These are phyloP conservation scores for Psittacula derbiana DNA, from an alignment of 2,797 vertebrate genomes.

Conservation along the genomic window DNA sequence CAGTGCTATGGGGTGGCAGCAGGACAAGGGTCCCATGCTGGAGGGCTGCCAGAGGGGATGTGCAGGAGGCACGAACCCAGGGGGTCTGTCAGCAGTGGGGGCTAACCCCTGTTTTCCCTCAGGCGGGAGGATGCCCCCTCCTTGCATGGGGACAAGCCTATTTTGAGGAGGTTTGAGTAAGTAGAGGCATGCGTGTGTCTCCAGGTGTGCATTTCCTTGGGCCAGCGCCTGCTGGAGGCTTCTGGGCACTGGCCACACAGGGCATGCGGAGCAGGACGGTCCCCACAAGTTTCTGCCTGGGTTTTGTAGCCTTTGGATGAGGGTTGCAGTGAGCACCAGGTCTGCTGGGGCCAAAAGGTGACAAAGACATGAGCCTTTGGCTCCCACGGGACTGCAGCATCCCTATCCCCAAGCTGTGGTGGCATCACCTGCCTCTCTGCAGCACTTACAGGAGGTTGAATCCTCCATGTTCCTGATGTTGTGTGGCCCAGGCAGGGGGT, in stretches of 20 bases:
- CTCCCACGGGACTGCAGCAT: not conserved
- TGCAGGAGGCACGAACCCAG: fast-evolving
- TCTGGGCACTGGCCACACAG: not conserved
- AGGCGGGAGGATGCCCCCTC: conserved; percentile 81
- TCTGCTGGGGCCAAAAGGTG: not conserved
- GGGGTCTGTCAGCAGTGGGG: not conserved
- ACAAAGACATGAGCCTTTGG: not conserved
- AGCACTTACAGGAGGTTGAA: not conserved
- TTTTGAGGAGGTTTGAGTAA: conserved; percentile 92
- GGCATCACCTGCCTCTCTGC: not conserved
- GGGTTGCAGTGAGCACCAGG: not conserved
- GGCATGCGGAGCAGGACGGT: not conserved
- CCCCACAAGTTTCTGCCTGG: not conserved
- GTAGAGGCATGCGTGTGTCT: conserved; percentile 76
- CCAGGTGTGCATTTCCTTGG: conserved; percentile 5
- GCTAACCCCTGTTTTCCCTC: conserved; percentile 73
- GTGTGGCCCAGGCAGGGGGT: not conserved
- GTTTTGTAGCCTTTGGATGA: not conserved
- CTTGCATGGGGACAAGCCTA: conserved; percentile 84
- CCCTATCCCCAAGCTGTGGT: fast-evolving
- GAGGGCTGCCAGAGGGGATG: not conserved
- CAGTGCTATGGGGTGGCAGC: not conserved
- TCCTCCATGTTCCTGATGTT: fast-evolving
- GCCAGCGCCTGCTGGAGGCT: not conserved
- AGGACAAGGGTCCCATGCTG: fast-evolving